phyloP scores from a whole-genome alignment of 2,888 invertebrate genomes.

The Cryptocheilus praepositus region DNA sequence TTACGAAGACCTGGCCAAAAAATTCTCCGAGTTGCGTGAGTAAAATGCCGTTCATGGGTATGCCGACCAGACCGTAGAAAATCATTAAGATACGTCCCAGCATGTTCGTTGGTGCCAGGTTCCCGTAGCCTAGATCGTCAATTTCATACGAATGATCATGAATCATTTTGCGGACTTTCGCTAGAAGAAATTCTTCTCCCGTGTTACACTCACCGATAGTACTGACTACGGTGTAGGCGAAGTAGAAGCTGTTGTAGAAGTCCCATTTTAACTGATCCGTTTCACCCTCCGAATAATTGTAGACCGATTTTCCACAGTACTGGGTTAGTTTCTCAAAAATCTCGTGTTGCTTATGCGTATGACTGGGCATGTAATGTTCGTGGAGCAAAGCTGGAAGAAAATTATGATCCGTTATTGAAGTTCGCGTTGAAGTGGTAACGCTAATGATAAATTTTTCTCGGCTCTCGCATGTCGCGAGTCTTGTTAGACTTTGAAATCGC shows the following conservation, averaged over 20 bases:
- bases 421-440: not conserved
- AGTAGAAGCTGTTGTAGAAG: constrained; percentile 93
- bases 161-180: too few species aligned
- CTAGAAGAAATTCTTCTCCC: too few species aligned
- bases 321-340: constrained; percentile 80
- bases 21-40: constrained; percentile 84
- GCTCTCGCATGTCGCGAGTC: not conserved
- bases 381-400: constrained; percentile 79
- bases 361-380: constrained; percentile 78
- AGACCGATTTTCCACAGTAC: constrained; percentile 86
- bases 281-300: constrained; percentile 79
- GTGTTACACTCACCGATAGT: constrained; percentile 84
- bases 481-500: too few species aligned
- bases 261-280: constrained; percentile 86
- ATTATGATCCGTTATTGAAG: not conserved
- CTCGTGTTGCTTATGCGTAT: constrained; percentile 77
- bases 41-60: constrained; percentile 86
- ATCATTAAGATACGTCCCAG: constrained; percentile 90
- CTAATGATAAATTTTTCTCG: not conserved
- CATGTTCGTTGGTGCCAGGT: constrained; percentile 89
- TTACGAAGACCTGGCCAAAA: constrained; percentile 83
- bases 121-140: constrained; percentile 86
- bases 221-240: constrained; percentile 92
- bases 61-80: constrained; percentile 90
- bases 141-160: constrained; percentile 13